Percentiles rank a stretch among this genome's conserved stretches.
Conservation (phyloP, 1,140 invertebrate species). For the Pseudoatta argentina region DNA sequence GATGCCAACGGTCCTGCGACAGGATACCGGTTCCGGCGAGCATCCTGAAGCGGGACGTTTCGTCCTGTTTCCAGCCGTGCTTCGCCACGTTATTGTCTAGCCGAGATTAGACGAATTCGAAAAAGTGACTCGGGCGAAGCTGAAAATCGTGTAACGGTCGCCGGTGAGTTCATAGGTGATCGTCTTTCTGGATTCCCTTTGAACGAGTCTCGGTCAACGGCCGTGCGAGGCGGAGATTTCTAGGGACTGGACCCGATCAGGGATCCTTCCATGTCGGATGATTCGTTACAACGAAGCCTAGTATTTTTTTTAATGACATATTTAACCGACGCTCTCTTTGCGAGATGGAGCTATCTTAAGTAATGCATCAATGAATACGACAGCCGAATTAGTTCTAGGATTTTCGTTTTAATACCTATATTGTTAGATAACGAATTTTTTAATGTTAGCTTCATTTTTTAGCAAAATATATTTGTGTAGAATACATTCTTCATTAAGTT, state of each 20-base stretch:
- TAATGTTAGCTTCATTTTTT: background rate
- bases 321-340: slow-evolving; percentile 4
- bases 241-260: slow-evolving; percentile 45
- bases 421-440: background rate
- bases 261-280: slow-evolving; percentile 17
- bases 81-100: slow-evolving; percentile 65
- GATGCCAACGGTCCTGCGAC: slow-evolving; percentile 83
- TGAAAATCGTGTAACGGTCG: slow-evolving; percentile 77
- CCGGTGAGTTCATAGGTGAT: slow-evolving; percentile 74
- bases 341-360: background rate
- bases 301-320: background rate
- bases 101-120: slow-evolving; percentile 75
- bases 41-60: slow-evolving; percentile 82
- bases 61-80: slow-evolving; percentile 72
- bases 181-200: slow-evolving; percentile 52
- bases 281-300: slow-evolving; percentile 51
- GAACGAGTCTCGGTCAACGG: slow-evolving; percentile 55
- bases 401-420: background rate
- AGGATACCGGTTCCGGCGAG: slow-evolving; percentile 84
- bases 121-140: slow-evolving; percentile 66
- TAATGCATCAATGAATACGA: background rate
- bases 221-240: slow-evolving; percentile 49
- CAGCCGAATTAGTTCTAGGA: background rate
- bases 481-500: slow-evolving; percentile 16
- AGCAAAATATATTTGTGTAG: background rate